Evolutionary conservation across 2,113 vertebrate species (phyloP), one percentile per base, ranked within the genome.

Genomic region (Cebus imitator): DNA sequence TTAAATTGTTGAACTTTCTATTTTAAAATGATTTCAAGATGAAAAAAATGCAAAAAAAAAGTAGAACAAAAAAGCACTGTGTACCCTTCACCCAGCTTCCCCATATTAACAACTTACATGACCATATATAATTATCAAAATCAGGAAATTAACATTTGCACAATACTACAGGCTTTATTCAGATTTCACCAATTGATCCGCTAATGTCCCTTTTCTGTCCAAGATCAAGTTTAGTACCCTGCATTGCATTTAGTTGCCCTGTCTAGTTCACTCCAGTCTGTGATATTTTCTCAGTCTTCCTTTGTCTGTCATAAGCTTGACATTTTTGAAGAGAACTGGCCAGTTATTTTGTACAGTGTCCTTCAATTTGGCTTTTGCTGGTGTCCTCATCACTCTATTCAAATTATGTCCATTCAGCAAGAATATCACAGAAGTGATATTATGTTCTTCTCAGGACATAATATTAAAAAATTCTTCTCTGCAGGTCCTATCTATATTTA

Each of bases 111-210:
- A 37, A 52, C 48, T 91, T 76, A 52, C 8, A 27, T 37, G 61
- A 52, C 6, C 16, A 20, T 43, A 18, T 45, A 61, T 3, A 25
- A 2, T 91, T 86, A 25, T 50, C 57, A 80, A 76, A 90, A 57
- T 85, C 66, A 93, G 73, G 27, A 90, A 86, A 82, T 58, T 80
- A 37, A n/a, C n/a, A 85, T 90, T 95, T 57, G 73, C 40, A 70
- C 23, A 90, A 35, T 52, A 73, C n/a, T 66, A 23, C 5, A 58
- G 20, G 27, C 25, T 76, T 93, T 48, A 81, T 58, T 95, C 12
- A n/a, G 21, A 25, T 25, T 75, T 81, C 35, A 75, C 40, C 11
- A 86, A 4, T 79, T 86, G 37, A 66, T 23, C 21, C 43, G 25
- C 20, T 40, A 61, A 80, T 37, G 64, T 40, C 21, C 30, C 7